Evolutionary conservation across 2,113 vertebrate genomes (phyloP).

Genomic region (Pseudorhombus dupliciocellatus): DNA sequence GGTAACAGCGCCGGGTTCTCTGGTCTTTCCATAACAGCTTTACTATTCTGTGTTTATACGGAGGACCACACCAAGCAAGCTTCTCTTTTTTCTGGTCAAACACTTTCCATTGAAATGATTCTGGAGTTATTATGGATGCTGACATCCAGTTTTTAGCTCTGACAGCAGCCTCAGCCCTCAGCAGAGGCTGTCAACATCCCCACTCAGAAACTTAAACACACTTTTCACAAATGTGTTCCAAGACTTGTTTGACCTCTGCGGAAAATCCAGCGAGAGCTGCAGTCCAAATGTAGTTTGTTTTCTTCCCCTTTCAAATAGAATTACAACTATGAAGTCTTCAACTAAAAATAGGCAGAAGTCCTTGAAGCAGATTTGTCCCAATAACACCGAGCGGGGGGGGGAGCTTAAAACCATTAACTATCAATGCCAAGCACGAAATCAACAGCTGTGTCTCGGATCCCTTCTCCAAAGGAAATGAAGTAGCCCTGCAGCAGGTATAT

Average conservation of each 20-base stretch:
- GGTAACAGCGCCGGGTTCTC: too few species aligned
- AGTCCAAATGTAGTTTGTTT: background rate
- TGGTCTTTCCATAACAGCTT: too few species aligned
- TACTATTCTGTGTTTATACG: too few species aligned
- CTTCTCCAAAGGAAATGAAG: constrained; percentile 26
- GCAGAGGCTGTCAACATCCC: too few species aligned
- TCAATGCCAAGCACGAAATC: constrained; percentile 17
- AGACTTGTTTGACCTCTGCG: background rate
- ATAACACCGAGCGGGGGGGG: background rate
- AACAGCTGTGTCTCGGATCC: constrained; percentile 19
- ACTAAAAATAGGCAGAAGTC: background rate
- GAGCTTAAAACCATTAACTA: background rate
- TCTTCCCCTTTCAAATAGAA: background rate
- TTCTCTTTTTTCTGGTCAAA: too few species aligned
- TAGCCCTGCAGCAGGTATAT: constrained; percentile 32
- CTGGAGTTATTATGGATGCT: too few species aligned
- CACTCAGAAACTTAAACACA: too few species aligned
- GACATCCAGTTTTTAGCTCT: too few species aligned
- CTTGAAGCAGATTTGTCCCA: background rate
- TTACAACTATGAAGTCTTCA: background rate
- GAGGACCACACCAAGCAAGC: too few species aligned
- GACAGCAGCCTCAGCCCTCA: too few species aligned
- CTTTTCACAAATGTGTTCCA: background rate
- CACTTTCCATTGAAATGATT: too few species aligned
- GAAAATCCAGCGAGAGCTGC: background rate